Conservation (phyloP, 2,113 vertebrate species). For the Xerus inauris region DNA sequence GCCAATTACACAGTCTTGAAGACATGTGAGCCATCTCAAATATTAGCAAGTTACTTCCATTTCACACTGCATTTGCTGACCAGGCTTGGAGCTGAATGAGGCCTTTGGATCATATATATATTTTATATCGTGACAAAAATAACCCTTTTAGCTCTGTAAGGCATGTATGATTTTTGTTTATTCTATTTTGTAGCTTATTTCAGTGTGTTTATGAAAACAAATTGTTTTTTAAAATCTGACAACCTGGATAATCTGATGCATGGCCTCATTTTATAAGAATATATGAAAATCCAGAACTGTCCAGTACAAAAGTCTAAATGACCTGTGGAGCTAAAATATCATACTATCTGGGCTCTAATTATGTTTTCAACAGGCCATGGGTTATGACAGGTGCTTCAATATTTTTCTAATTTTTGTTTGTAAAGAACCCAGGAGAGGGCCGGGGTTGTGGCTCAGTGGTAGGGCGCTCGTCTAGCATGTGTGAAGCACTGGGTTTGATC, state of each 20-base stretch:
- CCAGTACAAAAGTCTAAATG: not conserved
- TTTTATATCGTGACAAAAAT: conserved; percentile 4
- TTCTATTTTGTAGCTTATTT: conserved; percentile 45
- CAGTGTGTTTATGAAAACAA: conserved; percentile 19
- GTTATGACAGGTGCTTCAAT: not conserved
- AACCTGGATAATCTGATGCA: not conserved
- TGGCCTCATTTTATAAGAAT: not conserved
- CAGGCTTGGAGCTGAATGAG: not conserved
- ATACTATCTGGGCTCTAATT: not conserved
- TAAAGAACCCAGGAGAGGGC: not conserved
- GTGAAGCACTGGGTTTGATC: too few relatives aligned
- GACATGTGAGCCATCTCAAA: not conserved
- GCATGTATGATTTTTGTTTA: not conserved
- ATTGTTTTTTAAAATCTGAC: not conserved
- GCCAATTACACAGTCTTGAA: not conserved
- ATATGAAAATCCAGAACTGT: not conserved
- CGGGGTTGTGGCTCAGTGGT: too few relatives aligned
- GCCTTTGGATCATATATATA: not conserved
- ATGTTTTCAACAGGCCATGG: not conserved
- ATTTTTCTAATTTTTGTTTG: conserved; percentile 18
- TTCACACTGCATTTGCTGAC: conserved; percentile 43
- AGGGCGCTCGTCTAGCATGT: too few relatives aligned
- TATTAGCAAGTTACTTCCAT: conserved; percentile 14
- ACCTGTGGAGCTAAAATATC: not conserved
- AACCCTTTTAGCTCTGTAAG: not conserved